Percentiles rank a stretch among this genome's conserved stretches.
phyloP scores from a whole-genome alignment of 2,888 invertebrate genomes.

The Meiosimyza platycephala region DNA sequence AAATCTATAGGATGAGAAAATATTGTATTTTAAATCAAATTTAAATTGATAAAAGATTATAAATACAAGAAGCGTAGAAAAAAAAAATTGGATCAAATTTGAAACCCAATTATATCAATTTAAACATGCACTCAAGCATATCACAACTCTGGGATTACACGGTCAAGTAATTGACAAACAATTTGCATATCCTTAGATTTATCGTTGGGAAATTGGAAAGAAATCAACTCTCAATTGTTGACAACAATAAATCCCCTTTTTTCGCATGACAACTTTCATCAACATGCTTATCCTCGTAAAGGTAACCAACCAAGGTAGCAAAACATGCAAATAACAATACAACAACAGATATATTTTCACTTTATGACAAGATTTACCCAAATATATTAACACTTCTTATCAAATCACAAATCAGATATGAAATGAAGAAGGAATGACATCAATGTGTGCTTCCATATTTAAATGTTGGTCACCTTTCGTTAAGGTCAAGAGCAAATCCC shows the following conservation, averaged over 20 bases:
- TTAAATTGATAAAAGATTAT: too few species aligned
- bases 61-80: too few species aligned
- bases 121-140: constrained; percentile 11
- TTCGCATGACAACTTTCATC: constrained; percentile 17
- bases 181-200: constrained; percentile 9
- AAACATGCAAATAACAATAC: constrained; percentile 15
- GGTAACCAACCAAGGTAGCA: not conserved
- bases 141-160: constrained; percentile 15
- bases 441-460: not conserved
- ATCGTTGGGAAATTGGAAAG: not conserved
- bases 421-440: constrained; percentile 3
- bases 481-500: constrained; percentile 19
- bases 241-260: constrained; percentile 11
- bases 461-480: constrained; percentile 24
- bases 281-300: not conserved
- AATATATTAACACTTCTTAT: constrained; percentile 48
- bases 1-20: too few species aligned
- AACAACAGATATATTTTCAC: constrained; percentile 15
- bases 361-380: constrained; percentile 23
- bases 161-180: constrained; percentile 27
- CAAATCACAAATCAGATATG: constrained; percentile 24
- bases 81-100: not conserved
- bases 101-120: constrained; percentile 9
- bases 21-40: too few species aligned
- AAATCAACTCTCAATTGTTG: constrained; percentile 25